Evolutionary conservation across 1,140 invertebrate species (phyloP).

Genomic region (Papilio glaucus): DNA sequence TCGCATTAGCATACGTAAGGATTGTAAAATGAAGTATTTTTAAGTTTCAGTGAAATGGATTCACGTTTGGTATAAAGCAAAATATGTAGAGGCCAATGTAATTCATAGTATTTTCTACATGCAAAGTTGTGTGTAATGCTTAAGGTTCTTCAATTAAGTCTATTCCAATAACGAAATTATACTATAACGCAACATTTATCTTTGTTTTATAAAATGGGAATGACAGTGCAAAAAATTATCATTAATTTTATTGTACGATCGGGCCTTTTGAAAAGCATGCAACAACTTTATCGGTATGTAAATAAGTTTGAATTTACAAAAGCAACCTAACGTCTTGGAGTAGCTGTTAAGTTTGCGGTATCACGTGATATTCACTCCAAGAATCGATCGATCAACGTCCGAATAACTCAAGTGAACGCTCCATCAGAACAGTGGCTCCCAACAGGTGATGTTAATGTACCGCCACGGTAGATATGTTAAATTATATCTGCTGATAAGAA

Average conservation of each 20-base stretch:
- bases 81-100: too few species aligned
- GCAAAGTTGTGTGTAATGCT: too few species aligned
- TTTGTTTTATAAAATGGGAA: conserved; percentile 20
- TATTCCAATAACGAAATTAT: too few species aligned
- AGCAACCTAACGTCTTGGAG: neutral
- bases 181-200: conserved; percentile 9
- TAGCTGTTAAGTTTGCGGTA: conserved; percentile 3
- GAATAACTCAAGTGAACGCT: conserved; percentile 22
- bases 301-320: conserved; percentile 7
- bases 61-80: too few species aligned
- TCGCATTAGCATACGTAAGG: too few species aligned
- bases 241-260: neutral
- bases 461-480: neutral
- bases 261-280: neutral
- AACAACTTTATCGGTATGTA: neutral
- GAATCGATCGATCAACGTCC: conserved; percentile 33
- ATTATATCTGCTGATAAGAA: conserved; percentile 16
- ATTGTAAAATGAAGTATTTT: too few species aligned
- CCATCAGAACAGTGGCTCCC: conserved; percentile 31
- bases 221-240: conserved; percentile 16
- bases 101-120: too few species aligned
- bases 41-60: too few species aligned
- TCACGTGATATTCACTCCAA: conserved; percentile 23
- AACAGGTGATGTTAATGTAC: conserved; percentile 30
- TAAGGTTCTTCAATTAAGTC: too few species aligned